These are phyloP conservation scores for Steinernema hermaphroditum DNA, from an alignment of 2,888 invertebrate genomes.

Conservation along the genomic window DNA sequence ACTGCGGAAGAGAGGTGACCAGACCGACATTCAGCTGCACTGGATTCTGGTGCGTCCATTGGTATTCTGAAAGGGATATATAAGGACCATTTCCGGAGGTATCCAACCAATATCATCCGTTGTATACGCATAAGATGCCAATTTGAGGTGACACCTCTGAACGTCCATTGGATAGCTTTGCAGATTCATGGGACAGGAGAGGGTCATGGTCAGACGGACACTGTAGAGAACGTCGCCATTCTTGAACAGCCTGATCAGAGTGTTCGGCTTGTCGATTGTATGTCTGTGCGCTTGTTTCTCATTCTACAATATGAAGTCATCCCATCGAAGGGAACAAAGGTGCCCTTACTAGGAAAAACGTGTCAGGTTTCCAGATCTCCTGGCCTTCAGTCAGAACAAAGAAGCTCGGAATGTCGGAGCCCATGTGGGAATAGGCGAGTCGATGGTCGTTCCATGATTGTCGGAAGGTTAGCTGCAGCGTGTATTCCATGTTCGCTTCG, in stretches of 20 bases:
- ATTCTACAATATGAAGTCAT: constrained; percentile 75
- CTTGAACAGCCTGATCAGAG: constrained; percentile 91
- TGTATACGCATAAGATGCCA: constrained; percentile 38
- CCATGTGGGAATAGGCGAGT: constrained; percentile 34
- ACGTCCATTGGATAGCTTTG: constrained; percentile 69
- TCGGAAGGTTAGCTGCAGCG: constrained; percentile 90
- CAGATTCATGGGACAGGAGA: constrained; percentile 36
- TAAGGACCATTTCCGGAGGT: not conserved
- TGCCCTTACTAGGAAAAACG: constrained; percentile 73
- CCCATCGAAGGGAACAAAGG: not conserved
- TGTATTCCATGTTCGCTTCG: constrained; percentile 66
- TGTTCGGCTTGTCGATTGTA: constrained; percentile 71
- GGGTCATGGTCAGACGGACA: constrained; percentile 71
- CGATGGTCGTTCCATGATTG: constrained; percentile 94
- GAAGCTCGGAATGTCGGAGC: not conserved
- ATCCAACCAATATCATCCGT: constrained; percentile 33
- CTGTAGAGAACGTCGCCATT: constrained; percentile 72
- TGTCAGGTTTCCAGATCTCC: constrained; percentile 94
- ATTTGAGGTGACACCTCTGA: constrained; percentile 33
- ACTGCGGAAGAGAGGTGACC: constrained; percentile 77
- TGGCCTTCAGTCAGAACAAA: constrained; percentile 68
- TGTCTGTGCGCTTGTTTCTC: constrained; percentile 85
- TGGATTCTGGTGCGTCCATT: constrained; percentile 86
- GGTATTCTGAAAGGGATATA: constrained; percentile 70
- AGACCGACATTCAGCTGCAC: constrained; percentile 78